Conservation (phyloP, 1,140 invertebrate genomes). For the Zaprionus kolodkinae region DNA sequence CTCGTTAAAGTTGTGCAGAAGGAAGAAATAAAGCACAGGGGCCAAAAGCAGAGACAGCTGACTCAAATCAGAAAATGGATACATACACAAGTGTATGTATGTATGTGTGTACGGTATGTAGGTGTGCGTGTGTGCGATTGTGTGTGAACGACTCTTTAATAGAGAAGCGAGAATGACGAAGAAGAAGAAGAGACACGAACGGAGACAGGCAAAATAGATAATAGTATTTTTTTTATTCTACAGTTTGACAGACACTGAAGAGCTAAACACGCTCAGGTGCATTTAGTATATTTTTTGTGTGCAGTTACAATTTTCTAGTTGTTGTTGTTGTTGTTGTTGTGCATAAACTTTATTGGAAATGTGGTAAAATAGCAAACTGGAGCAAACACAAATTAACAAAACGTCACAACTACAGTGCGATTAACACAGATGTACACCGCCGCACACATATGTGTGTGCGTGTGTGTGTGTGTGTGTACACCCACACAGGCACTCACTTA, state of each 20-base stretch:
- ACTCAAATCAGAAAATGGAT: constrained; percentile 70
- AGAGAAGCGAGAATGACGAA: neutral
- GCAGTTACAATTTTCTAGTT: constrained; percentile 1
- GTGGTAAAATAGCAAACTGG: constrained; percentile 52
- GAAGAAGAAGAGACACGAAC: constrained; percentile 10
- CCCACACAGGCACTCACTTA: constrained; percentile 45
- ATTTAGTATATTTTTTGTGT: neutral
- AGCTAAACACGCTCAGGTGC: constrained; percentile 17
- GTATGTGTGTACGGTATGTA: neutral
- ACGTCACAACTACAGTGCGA: constrained; percentile 62
- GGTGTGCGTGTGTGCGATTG: constrained; percentile 12
- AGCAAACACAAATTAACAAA: constrained; percentile 70
- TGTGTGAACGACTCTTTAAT: constrained; percentile 36
- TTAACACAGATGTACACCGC: constrained; percentile 46
- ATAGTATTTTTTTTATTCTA: constrained; percentile 38
- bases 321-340: neutral
- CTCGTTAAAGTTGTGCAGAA: constrained; percentile 76
- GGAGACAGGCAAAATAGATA: constrained; percentile 22
- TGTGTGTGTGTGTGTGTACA: constrained; percentile 13
- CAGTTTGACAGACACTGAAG: constrained; percentile 43
- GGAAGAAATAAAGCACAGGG: constrained; percentile 65
- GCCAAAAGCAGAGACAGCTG: constrained; percentile 60
- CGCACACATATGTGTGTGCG: constrained; percentile 31
- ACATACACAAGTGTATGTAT: constrained; percentile 22
- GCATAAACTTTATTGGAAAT: constrained; percentile 39